Conservation (phyloP, 2,888 invertebrate genomes). For the Chrysotoxum bicinctum region DNA sequence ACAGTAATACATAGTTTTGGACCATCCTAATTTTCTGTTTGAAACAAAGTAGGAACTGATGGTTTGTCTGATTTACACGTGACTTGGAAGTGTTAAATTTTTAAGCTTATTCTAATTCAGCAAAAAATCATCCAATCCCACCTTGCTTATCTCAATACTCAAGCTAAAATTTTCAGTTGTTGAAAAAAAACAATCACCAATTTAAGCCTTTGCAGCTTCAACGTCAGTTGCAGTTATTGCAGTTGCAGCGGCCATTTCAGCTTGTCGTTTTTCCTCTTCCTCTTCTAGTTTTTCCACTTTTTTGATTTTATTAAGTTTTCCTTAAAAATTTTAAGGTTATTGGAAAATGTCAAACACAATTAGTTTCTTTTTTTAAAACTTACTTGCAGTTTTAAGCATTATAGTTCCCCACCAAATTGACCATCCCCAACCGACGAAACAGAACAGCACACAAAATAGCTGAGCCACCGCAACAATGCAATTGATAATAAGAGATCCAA, state of each 20-base stretch:
- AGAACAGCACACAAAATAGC: constrained; percentile 95
- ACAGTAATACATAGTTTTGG: too few relatives aligned
- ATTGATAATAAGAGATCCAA: constrained; percentile 93
- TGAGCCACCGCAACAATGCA: constrained; percentile 93
- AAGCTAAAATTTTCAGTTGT: too few relatives aligned
- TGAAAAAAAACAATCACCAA: too few relatives aligned
- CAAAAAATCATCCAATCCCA: too few relatives aligned
- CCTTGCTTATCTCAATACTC: too few relatives aligned
- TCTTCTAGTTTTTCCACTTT: constrained; percentile 82
- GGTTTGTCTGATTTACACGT: too few relatives aligned
- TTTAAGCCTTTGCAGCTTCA: constrained; percentile 79
- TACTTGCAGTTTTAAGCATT: constrained; percentile 94
- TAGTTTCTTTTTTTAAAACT: constrained; percentile 79
- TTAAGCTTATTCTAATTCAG: too few relatives aligned
- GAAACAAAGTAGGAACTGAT: too few relatives aligned
- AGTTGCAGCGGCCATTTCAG: constrained; percentile 82
- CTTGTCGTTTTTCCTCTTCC: constrained; percentile 81
- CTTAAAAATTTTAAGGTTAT: constrained; percentile 79
- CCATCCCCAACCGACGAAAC: constrained; percentile 99
- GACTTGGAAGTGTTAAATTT: too few relatives aligned
- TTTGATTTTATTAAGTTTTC: constrained; percentile 86
- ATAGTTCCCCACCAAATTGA: constrained; percentile 98
- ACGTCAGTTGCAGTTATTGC: constrained; percentile 82
- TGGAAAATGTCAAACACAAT: neutral
- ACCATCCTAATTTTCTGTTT: too few relatives aligned